Evolutionary conservation across 2,113 vertebrate genomes (phyloP).

Genomic region (Paraplagusia blochii): DNA sequence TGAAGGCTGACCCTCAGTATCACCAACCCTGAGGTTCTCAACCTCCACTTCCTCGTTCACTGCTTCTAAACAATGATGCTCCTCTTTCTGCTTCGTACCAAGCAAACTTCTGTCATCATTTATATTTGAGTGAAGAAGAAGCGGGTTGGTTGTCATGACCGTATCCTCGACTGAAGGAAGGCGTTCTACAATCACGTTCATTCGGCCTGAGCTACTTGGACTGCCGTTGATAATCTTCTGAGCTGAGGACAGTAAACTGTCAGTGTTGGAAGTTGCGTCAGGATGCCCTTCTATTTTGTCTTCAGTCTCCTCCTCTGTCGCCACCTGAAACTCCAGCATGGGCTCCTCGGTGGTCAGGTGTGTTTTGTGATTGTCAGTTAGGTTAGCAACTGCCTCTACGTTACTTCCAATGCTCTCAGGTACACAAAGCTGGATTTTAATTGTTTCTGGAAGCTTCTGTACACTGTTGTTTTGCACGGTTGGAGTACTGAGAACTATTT

Average conservation of each 20-base stretch:
- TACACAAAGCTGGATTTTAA: slow-evolving; percentile 83
- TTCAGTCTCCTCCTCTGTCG: slow-evolving; percentile 77
- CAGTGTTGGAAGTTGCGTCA: slow-evolving; percentile 36
- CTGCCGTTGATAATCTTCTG: slow-evolving; percentile 95
- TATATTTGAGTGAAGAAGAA: slow-evolving; percentile 78
- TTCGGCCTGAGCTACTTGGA: slow-evolving; percentile 86
- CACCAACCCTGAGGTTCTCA: slow-evolving; percentile 70
- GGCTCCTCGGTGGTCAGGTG: slow-evolving; percentile 72
- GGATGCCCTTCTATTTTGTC: slow-evolving; percentile 65
- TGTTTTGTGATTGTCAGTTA: slow-evolving; percentile 42
- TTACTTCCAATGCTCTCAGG: slow-evolving; percentile 54
- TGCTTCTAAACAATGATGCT: background rate
- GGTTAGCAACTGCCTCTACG: slow-evolving; percentile 47
- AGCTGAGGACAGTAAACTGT: slow-evolving; percentile 92
- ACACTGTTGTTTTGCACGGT: slow-evolving; percentile 54
- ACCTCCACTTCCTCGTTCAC: slow-evolving; percentile 75
- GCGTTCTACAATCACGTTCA: slow-evolving; percentile 97
- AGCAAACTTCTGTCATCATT: slow-evolving; percentile 72
- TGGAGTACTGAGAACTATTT: slow-evolving; percentile 82
- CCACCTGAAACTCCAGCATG: slow-evolving; percentile 78
- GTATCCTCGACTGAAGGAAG: slow-evolving; percentile 87
- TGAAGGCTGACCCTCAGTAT: slow-evolving; percentile 57
- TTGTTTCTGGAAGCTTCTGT: slow-evolving; percentile 63
- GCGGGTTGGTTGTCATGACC: slow-evolving; percentile 79
- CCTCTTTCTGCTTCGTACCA: slow-evolving; percentile 31